Evolutionary conservation across 2,797 vertebrate genomes (phyloP), one percentile per base, ranked within the genome.

Genomic region (Neosalanx taihuensis): DNA sequence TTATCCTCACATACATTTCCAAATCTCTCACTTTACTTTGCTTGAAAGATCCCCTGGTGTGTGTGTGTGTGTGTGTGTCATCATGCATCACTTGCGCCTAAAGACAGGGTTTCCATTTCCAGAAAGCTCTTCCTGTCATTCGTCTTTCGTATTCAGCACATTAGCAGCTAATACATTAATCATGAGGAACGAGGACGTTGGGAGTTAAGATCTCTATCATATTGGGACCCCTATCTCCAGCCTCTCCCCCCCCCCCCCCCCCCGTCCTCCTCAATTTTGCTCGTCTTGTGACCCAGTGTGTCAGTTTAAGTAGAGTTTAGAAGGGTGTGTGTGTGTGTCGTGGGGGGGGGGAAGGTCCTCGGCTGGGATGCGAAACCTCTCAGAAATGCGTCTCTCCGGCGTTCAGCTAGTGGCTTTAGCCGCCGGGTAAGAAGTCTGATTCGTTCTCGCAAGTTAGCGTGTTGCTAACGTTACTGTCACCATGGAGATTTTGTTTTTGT

Each of bases 401-500:
- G 9, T 53, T 53, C 49, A 20, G 37, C 23, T 17, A 20, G 10
- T 29, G n/a, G 5, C 26, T 3, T 56, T 53, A 13, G 3, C 23
- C 12, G 18, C 20, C 35, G 56, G 73, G 72, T n/a, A 71, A 81
- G 78, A 76, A 23, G 37, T 70, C 17, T 1, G n/a, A 30, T 51
- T n/a, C 4, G 6, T 23, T 59, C 56, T 37, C n/a, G n/a, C 12
- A 53, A 53, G 23, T 76, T 65, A 15, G 29, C 61, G 64, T 65
- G 75, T 70, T 65, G 76, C 78, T 76, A 67, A 72, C 49, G 64
- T 72, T 66, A 17, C 76, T 29, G 77, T 89, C 86, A 18, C 83
- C 86, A 85, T 88, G 86, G 85, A 83, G 84, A 90, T 81, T 74
- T 72, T 69, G 76, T 87, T 85, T 86, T 74, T 82, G 23, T 26